Conservation (phyloP, 2,113 vertebrate species). For the Ailuropoda melanoleuca region DNA sequence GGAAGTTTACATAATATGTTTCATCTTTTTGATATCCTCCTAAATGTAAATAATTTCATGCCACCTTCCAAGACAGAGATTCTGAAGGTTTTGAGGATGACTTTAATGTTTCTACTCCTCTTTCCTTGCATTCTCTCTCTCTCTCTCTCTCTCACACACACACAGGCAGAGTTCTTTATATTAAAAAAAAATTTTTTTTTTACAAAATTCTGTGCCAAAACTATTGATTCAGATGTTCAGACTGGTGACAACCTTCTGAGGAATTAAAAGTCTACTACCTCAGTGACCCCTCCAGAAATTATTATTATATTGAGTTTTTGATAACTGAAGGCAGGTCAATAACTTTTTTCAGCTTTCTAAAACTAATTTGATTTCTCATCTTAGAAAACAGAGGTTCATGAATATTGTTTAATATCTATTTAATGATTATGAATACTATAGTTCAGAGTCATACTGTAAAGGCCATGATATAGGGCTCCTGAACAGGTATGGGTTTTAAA, state of each 20-base stretch:
- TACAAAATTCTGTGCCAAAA: background rate
- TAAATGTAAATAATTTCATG: background rate
- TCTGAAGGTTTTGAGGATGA: constrained; percentile 5
- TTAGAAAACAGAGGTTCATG: background rate
- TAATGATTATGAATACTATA: background rate
- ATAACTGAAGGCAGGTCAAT: constrained; percentile 10
- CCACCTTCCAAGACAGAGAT: background rate
- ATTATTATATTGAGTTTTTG: background rate
- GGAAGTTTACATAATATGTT: background rate
- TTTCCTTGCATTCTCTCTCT: background rate
- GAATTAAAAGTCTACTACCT: background rate
- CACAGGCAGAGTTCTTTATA: background rate
- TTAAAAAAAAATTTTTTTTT: background rate
- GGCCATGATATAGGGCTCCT: background rate
- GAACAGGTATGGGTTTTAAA: background rate
- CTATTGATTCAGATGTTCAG: background rate
- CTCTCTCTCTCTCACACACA: background rate
- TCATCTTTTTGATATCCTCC: background rate
- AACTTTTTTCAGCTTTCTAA: background rate
- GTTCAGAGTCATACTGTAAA: background rate
- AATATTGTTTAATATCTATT: background rate
- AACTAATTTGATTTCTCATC: background rate
- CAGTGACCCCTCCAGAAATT: background rate
- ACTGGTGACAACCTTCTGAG: background rate
- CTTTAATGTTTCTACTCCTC: background rate